phyloP scores from a whole-genome alignment of 2,888 invertebrate genomes.

The Drosophila eohydei region DNA sequence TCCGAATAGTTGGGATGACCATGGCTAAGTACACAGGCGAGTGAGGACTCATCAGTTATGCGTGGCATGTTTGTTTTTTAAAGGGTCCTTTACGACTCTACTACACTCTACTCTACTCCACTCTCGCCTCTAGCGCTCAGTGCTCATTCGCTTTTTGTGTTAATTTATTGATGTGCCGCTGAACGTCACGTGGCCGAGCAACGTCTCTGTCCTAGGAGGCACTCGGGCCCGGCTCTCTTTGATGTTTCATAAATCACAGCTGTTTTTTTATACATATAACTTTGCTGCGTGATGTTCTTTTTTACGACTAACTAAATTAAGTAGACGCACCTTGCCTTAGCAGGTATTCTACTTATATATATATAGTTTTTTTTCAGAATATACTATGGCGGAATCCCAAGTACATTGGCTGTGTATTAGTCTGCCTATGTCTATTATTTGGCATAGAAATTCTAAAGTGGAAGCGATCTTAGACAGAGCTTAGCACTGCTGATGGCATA shows the following conservation, averaged over 20 bases:
- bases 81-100: conserved; percentile 59
- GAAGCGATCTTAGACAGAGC: too few relatives aligned
- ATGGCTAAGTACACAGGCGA: conserved; percentile 5
- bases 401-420: not conserved
- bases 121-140: not conserved
- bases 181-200: conserved; percentile 43
- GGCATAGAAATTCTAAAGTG: too few relatives aligned
- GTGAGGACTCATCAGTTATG: conserved; percentile 69
- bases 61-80: conserved; percentile 67
- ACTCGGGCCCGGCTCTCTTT: conserved; percentile 42
- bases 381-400: not conserved
- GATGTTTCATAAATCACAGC: conserved; percentile 58
- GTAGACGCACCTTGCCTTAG: not conserved
- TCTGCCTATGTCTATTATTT: too few relatives aligned
- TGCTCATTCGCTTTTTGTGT: conserved; percentile 43
- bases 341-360: not conserved
- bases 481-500: too few relatives aligned
- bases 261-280: conserved; percentile 11
- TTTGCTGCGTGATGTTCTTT: not conserved
- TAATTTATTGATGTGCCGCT: conserved; percentile 70
- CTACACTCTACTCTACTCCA: conserved; percentile 1
- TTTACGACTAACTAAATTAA: conserved; percentile 49
- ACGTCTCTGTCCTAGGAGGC: conserved; percentile 9
- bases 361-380: not conserved
- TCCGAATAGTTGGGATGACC: conserved; percentile 6